These are phyloP conservation scores for Keiferia lycopersicella DNA, from an alignment of 2,888 invertebrate species.

Conservation along the genomic window DNA sequence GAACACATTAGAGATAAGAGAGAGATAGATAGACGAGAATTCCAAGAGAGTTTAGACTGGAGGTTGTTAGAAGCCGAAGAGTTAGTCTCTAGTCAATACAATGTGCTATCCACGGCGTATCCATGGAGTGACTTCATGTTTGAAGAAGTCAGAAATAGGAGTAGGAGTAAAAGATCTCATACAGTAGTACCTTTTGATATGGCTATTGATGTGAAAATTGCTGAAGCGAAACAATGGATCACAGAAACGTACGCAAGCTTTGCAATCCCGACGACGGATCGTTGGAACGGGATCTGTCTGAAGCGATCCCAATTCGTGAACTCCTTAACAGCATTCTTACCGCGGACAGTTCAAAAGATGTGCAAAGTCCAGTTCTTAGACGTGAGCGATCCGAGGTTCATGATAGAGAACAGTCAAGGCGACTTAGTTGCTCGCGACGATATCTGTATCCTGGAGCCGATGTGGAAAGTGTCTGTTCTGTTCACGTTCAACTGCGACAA, in stretches of 20 bases:
- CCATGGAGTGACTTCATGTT: slow-evolving; percentile 78
- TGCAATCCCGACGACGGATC: slow-evolving; percentile 90
- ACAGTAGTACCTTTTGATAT: slow-evolving; percentile 76
- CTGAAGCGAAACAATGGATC: slow-evolving; percentile 92
- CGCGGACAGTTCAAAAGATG: slow-evolving; percentile 86
- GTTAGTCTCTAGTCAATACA: slow-evolving; percentile 74
- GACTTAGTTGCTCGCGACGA: slow-evolving; percentile 90
- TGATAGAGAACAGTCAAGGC: slow-evolving; percentile 88
- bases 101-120: slow-evolving; percentile 73
- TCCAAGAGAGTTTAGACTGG: slow-evolving; percentile 69
- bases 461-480: slow-evolving; percentile 90
- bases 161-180: slow-evolving; percentile 76
- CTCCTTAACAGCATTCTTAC: slow-evolving; percentile 88
- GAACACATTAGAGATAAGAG: slow-evolving; percentile 67
- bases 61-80: slow-evolving; percentile 72
- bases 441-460: slow-evolving; percentile 89
- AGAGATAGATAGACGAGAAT: slow-evolving; percentile 44
- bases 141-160: slow-evolving; percentile 77
- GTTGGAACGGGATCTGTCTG: slow-evolving; percentile 91
- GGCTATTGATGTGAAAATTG: slow-evolving; percentile 84
- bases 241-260: slow-evolving; percentile 93
- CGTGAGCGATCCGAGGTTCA: slow-evolving; percentile 88
- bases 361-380: slow-evolving; percentile 90
- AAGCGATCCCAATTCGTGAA: slow-evolving; percentile 90
- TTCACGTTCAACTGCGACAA: slow-evolving; percentile 86